Evolutionary conservation across 2,888 invertebrate species (phyloP).

Genomic region (Tubulanus polymorphus): DNA sequence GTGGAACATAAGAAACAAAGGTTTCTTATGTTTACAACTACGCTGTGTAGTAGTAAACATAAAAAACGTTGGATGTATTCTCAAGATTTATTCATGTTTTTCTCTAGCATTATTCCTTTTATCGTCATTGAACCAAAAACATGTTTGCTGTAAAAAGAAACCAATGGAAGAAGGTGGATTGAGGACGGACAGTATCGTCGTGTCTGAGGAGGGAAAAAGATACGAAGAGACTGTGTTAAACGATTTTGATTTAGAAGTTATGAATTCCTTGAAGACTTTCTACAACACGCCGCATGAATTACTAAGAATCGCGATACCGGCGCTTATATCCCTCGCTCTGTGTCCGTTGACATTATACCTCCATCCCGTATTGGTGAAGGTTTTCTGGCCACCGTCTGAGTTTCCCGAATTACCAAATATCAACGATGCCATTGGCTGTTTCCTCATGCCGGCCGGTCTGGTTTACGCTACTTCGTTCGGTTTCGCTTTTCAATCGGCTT

Average conservation of each 20-base stretch:
- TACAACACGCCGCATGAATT: constrained; percentile 28
- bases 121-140: too few species aligned
- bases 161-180: too few species aligned
- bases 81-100: too few species aligned
- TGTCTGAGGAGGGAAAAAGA: too few species aligned
- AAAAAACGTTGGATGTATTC: too few species aligned
- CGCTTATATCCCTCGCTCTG: constrained; percentile 31
- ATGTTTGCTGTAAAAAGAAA: too few species aligned
- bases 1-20: too few species aligned
- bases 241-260: constrained; percentile 30
- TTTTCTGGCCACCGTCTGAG: constrained; percentile 26
- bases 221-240: constrained; percentile 23
- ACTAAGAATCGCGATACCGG: constrained; percentile 29
- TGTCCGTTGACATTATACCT: constrained; percentile 34
- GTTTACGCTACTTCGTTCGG: constrained; percentile 42
- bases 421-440: constrained; percentile 39
- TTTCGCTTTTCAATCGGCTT: constrained; percentile 36
- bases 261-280: constrained; percentile 22
- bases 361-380: constrained; percentile 27
- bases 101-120: too few species aligned
- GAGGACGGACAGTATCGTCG: too few species aligned
- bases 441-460: constrained; percentile 38
- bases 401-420: constrained; percentile 26
- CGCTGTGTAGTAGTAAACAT: too few species aligned
- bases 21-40: too few species aligned